Evolutionary conservation across 2,888 invertebrate genomes (phyloP), one percentile per base, ranked within the genome.

Genomic region (Eristalis arbustorum): DNA sequence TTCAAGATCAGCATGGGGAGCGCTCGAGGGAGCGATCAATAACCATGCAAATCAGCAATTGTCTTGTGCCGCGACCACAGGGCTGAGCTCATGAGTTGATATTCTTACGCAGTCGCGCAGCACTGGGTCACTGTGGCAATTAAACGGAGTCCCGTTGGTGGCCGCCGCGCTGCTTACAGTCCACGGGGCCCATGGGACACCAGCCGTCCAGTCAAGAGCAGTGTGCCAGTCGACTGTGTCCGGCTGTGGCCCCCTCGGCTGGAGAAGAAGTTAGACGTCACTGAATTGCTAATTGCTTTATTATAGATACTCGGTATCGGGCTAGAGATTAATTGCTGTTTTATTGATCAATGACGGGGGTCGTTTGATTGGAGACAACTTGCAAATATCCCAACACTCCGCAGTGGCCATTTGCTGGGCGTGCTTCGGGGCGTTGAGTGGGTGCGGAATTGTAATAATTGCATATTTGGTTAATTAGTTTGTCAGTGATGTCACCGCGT

Each of bases 101-200:
- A 73, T 73, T 80, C 72, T 49, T 59, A 69, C 31, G 31, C 69
- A 40, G 62, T 71, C 23, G 59, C 25, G 8, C 49, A 64, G 31
- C 77, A 85, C 74, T 78, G 77, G 85, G 81, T 81, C 81, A 85
- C 74, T 77, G 62, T 77, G 81, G 62, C 77, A 85, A 81, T 81
- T 85, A 81, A 56, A 63, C 73, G 67, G 59, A 37, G 28, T 18
- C 49, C 18, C 49, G 13, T 10, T 25, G 2, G 25, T 28, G n/a
- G 40, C 23, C 25, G 11, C 62, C 68, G 40, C 37, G 11, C 34
- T 31, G 6, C 14, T 66, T 66, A 64, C n/a, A 31, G 59, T 49
- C 37, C 28, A 64, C 13, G 72, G 57, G 72, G 59, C 59, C 37
- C 28, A 64, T 22, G 72, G 57, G 72, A 57, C 49, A 66, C 40